These are phyloP conservation scores for Trisateles emortualis DNA, from an alignment of 2,888 invertebrate genomes.

Conservation along the genomic window DNA sequence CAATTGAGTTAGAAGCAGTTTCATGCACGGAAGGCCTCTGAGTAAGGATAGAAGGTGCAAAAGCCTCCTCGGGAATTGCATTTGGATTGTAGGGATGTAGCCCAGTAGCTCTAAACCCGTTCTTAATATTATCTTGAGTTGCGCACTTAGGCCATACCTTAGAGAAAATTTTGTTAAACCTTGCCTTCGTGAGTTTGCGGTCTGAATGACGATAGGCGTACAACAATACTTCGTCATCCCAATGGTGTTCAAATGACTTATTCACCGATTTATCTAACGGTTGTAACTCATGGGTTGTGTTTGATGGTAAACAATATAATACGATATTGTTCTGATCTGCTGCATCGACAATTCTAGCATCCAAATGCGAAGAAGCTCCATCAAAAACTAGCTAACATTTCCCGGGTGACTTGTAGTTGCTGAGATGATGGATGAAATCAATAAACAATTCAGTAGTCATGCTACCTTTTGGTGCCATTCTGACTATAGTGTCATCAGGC, in stretches of 20 bases:
- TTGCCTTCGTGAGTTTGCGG: no score
- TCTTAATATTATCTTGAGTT: conserved; percentile 31
- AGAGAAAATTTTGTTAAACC: no score
- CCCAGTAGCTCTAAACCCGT: conserved; percentile 35
- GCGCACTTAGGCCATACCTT: conserved; percentile 1
- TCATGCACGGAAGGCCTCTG: background rate
- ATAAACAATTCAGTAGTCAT: conserved; percentile 27
- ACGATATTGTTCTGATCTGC: conserved; percentile 31
- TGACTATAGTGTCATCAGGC: conserved; percentile 21
- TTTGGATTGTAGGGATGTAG: conserved; percentile 25
- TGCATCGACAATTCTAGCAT: conserved; percentile 30
- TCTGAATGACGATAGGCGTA: no score
- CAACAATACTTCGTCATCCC: no score
- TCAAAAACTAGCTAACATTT: conserved; percentile 32
- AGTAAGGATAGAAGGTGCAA: conserved; percentile 21
- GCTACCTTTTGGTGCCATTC: conserved; percentile 4
- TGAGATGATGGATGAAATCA: background rate
- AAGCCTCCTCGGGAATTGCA: conserved; percentile 25
- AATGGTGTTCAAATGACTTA: no score
- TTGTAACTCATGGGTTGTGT: conserved; percentile 38
- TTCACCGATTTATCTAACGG: no score
- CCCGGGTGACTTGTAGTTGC: conserved; percentile 26
- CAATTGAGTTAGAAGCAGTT: conserved; percentile 2
- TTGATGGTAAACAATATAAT: conserved; percentile 38
- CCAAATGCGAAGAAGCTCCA: conserved; percentile 31